Percentiles rank a stretch among this genome's conserved stretches.
Evolutionary conservation across 2,888 invertebrate genomes (phyloP).

Genomic region (Coelopa pilipes): DNA sequence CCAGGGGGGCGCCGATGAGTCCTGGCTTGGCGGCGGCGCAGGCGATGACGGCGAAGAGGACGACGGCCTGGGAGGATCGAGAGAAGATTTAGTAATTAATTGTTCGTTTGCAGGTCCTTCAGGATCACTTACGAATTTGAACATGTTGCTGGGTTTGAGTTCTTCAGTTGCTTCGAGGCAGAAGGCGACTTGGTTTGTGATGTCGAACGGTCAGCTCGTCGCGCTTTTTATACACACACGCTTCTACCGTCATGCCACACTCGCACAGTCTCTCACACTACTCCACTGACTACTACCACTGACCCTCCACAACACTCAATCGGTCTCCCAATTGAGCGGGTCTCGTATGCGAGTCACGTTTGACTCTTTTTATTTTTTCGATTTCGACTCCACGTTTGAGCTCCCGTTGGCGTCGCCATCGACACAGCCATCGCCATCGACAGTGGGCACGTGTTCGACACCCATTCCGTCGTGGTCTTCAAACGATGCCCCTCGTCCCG

Average conservation of each 20-base stretch:
- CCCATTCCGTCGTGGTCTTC: neutral
- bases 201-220: neutral
- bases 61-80: conserved; percentile 45
- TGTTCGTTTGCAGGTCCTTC: neutral
- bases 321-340: neutral
- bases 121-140: conserved; percentile 35
- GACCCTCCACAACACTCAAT: neutral
- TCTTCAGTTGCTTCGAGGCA: neutral
- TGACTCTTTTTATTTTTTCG: neutral
- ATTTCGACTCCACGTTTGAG: neutral
- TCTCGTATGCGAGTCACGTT: neutral
- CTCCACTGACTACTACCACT: no score
- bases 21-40: conserved; percentile 53
- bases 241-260: no score
- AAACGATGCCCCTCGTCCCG: no score
- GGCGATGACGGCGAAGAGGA: conserved; percentile 51
- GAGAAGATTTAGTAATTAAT: neutral
- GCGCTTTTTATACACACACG: neutral
- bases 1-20: conserved; percentile 44
- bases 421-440: neutral
- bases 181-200: conserved; percentile 2
- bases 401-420: neutral
- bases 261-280: no score
- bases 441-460: neutral
- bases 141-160: conserved; percentile 30